A percentile compares a stretch with the other conserved stretches of the same genome.
Evolutionary conservation across 2,113 vertebrate genomes (phyloP).

Genomic region (Buteo buteo): DNA sequence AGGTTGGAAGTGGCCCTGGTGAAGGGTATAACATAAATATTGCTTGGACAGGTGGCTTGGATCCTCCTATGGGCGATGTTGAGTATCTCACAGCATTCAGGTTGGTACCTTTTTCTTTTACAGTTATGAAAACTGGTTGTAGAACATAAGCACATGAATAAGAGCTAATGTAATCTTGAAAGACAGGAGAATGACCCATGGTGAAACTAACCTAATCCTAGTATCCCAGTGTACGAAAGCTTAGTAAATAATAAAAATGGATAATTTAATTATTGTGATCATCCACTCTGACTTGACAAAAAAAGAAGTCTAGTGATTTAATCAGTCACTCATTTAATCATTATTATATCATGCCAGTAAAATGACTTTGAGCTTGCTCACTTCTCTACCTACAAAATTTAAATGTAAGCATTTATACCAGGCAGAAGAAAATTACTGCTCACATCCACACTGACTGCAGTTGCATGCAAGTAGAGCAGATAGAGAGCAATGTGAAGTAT

Average conservation of each 20-base stretch:
- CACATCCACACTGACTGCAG: rapidly evolving
- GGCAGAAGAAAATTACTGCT: neutral
- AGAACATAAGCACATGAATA: neutral
- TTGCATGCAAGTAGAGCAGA: neutral
- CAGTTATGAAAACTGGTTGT: conserved; percentile 18
- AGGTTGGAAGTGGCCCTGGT: conserved; percentile 73
- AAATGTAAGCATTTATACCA: neutral
- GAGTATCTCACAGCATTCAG: conserved; percentile 83
- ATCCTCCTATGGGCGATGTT: conserved; percentile 79
- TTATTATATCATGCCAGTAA: neutral
- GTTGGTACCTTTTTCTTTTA: conserved; percentile 61
- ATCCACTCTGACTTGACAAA: neutral
- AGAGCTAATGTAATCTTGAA: neutral
- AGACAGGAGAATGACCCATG: neutral
- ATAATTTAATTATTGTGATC: neutral
- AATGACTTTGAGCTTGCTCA: neutral
- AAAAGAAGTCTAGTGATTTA: neutral
- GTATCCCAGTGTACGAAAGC: neutral
- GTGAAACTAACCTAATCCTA: neutral
- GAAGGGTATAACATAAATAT: conserved; percentile 79
- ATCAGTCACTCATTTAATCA: neutral
- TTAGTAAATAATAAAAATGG: neutral
- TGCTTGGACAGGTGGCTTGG: conserved; percentile 85
- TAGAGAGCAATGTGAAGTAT: neutral
- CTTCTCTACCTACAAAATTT: neutral